Percentiles rank a stretch among this genome's conserved stretches.
phyloP scores from a whole-genome alignment of 2,797 vertebrate species.

The Balearica regulorum region DNA sequence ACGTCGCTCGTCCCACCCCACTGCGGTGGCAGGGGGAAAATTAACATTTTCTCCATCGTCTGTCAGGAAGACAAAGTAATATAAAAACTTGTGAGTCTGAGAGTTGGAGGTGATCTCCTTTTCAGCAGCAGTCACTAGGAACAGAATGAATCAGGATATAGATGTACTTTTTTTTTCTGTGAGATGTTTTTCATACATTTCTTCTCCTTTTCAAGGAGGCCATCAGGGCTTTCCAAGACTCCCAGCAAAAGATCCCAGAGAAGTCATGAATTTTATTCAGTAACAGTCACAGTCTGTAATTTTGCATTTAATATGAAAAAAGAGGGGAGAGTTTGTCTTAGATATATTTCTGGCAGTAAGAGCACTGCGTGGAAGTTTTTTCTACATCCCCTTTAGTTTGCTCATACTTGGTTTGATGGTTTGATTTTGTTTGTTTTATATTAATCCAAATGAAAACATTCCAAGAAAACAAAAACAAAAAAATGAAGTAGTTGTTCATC shows the following conservation, averaged over 20 bases:
- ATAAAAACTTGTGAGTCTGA: no score
- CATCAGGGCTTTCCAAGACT: not conserved
- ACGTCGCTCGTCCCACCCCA: accelerated
- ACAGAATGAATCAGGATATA: no score
- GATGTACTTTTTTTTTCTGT: not conserved
- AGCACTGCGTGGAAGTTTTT: not conserved
- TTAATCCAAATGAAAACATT: slow-evolving; percentile 43
- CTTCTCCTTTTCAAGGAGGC: not conserved
- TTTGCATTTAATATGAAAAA: not conserved
- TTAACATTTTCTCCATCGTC: no score
- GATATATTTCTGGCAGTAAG: not conserved
- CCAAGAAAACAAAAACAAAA: slow-evolving; percentile 49
- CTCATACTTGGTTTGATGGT: not conserved
- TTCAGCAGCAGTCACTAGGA: no score
- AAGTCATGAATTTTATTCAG: not conserved
- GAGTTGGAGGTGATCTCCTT: no score
- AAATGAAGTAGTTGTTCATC: not conserved
- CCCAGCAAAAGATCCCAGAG: not conserved
- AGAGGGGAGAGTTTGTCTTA: not conserved
- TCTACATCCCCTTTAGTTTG: slow-evolving; percentile 22
- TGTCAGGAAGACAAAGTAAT: no score
- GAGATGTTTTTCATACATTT: not conserved
- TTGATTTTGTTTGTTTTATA: slow-evolving; percentile 14
- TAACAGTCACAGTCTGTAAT: not conserved
- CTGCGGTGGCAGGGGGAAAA: accelerated